Evolutionary conservation across 2,888 invertebrate species (phyloP).

Genomic region (Clusia tigrina): DNA sequence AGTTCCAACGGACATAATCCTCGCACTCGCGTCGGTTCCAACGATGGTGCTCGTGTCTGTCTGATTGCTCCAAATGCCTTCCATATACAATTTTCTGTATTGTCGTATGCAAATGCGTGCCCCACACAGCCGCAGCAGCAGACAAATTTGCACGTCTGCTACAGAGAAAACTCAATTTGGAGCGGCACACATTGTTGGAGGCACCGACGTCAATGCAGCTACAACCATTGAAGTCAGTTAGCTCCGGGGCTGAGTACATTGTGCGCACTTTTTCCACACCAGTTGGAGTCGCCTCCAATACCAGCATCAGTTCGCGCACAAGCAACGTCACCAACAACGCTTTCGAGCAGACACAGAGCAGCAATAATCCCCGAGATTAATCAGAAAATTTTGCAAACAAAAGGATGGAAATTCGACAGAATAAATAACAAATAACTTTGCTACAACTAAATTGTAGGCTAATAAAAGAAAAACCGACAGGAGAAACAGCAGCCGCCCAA

Average conservation of each 20-base stretch:
- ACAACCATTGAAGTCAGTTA: background rate
- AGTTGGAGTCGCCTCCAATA: slow-evolving; percentile 13
- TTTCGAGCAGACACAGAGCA: background rate
- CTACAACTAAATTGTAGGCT: slow-evolving; percentile 2
- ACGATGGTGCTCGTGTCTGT: too few relatives aligned
- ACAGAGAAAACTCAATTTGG: slow-evolving; percentile 5
- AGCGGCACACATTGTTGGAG: background rate
- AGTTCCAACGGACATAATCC: background rate
- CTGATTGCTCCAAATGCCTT: background rate
- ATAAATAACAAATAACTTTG: slow-evolving; percentile 8
- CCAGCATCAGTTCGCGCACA: too few relatives aligned
- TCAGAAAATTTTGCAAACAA: background rate
- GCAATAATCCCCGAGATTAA: background rate
- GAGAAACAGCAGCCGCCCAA: background rate
- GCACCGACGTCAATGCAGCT: background rate
- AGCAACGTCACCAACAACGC: background rate
- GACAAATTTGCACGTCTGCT: slow-evolving; percentile 16
- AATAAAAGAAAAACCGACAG: background rate
- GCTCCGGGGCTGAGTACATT: background rate
- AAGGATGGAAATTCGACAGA: slow-evolving; percentile 1
- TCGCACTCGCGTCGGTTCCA: too few relatives aligned
- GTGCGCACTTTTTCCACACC: too few relatives aligned
- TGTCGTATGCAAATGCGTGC: slow-evolving; percentile 22
- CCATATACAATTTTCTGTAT: slow-evolving; percentile 18
- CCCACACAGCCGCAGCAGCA: too few relatives aligned